Evolutionary conservation across 2,888 invertebrate species (phyloP).

Genomic region (Norana najaformis): DNA sequence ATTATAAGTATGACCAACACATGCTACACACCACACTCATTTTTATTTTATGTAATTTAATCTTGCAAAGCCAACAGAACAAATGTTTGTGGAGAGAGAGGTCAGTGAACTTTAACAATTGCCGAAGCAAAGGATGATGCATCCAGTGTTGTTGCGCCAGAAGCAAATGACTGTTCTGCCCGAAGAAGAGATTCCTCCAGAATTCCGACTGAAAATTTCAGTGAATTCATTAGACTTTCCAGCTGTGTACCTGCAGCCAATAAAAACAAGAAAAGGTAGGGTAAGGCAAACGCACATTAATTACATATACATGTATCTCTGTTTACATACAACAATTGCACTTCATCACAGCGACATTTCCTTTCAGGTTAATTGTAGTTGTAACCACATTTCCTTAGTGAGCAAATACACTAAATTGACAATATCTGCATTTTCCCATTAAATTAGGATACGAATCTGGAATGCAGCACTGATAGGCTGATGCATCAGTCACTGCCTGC

Average conservation of each 20-base stretch:
- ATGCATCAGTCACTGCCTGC: too few relatives aligned
- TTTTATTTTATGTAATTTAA: too few relatives aligned
- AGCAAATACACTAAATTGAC: too few relatives aligned
- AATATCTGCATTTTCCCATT: too few relatives aligned
- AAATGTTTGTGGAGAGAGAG: background rate
- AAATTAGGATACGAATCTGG: too few relatives aligned
- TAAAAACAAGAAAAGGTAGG: background rate
- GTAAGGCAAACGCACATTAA: background rate
- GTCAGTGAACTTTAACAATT: background rate
- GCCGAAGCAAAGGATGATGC: background rate
- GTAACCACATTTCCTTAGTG: too few relatives aligned
- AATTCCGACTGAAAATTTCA: background rate
- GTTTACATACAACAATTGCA: too few relatives aligned
- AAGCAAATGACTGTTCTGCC: background rate
- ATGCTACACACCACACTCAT: too few relatives aligned
- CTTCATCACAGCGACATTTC: too few relatives aligned
- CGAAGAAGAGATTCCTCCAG: constrained; percentile 22
- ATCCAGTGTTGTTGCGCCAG: background rate
- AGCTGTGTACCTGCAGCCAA: background rate
- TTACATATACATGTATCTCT: background rate
- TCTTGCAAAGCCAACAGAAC: background rate
- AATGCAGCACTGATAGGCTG: too few relatives aligned
- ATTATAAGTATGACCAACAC: too few relatives aligned
- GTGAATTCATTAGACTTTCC: constrained; percentile 9
- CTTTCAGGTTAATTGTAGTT: too few relatives aligned